A percentile compares a stretch with the other conserved stretches of the same genome.
These are phyloP conservation scores for Pristionchus japonicus DNA, from an alignment of 2,888 invertebrate species.

Conservation along the genomic window DNA sequence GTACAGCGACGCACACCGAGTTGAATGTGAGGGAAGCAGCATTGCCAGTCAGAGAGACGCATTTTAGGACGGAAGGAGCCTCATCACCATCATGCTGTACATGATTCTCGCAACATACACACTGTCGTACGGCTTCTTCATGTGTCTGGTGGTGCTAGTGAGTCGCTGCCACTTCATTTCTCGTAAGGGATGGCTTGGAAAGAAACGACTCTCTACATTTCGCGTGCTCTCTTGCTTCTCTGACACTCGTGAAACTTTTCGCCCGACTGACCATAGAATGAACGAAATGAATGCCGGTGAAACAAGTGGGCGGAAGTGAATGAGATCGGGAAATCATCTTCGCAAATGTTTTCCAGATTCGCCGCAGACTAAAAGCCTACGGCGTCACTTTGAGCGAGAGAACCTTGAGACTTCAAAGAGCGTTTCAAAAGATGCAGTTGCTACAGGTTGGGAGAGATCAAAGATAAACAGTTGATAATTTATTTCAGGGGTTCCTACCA, in stretches of 20 bases:
- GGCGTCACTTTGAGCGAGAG: conserved; percentile 17
- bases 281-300: too few relatives aligned
- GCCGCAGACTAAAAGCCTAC: neutral
- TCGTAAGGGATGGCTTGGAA: too few relatives aligned
- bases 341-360: too few relatives aligned
- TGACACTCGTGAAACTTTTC: too few relatives aligned
- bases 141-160: neutral
- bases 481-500: neutral
- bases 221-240: too few relatives aligned
- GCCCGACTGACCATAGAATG: too few relatives aligned
- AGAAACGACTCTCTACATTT: too few relatives aligned
- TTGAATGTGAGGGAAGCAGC: neutral
- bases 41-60: neutral
- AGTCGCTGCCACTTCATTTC: neutral
- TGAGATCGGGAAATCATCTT: too few relatives aligned
- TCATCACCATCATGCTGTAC: neutral
- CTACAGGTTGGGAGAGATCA: too few relatives aligned
- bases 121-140: neutral
- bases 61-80: neutral
- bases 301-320: too few relatives aligned
- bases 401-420: neutral
- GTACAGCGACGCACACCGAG: neutral
- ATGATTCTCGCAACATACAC: neutral
- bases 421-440: neutral
- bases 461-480: too few relatives aligned